Evolutionary conservation across 2,888 invertebrate species (phyloP), one percentile per base, ranked within the genome.

Genomic region (Zaprionus obscuricornis): DNA sequence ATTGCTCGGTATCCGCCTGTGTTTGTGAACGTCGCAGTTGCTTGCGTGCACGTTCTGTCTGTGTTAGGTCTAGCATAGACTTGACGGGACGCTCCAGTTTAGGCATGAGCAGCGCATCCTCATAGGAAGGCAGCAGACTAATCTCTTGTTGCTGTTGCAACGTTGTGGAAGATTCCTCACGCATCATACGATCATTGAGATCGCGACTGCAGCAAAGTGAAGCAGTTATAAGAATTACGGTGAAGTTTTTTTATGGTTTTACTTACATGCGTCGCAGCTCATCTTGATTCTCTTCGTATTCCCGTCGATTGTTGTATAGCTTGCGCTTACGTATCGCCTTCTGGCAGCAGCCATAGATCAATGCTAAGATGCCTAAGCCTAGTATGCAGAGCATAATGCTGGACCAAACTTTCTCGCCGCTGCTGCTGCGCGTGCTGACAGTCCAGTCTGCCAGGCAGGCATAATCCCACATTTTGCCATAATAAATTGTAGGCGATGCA

Each of bases 31-130:
- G 78, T 0, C 74, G 70, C 2, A 85, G 52, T 6, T 75, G 77
- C 8, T 81, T 79, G 13, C 87, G 86, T 59, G 79, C 88, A 85
- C 90, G 88, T 65, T 91, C 91, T 1, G 90, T 89, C 2, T 90
- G 91, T 0, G 91, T 88, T 3, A 89, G 34, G 57, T 89, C 85
- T 54, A 88, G 27, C 87, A 91, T 88, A 0, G 93, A 93, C 73
- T 92, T 92, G 76, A 92, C 92, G 0, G 94, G 93, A 2, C 92
- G 88, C 73, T 93, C 93, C 27, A 94, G 79, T 84, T 94, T 93
- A 1, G 95, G 94, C 93, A 96, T 93, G 13, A 93, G 91, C 51
- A 96, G 91, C 22, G 95, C 96, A 90, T 95, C 95, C 75, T 93
- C 94, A 79, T 96, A 96, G 2, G 94, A 93, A 0, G 96, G 96